Percentiles rank a stretch among this genome's conserved stretches.
Evolutionary conservation across 2,797 vertebrate genomes (phyloP).

Genomic region (Myiothlypis chrysogaster): DNA sequence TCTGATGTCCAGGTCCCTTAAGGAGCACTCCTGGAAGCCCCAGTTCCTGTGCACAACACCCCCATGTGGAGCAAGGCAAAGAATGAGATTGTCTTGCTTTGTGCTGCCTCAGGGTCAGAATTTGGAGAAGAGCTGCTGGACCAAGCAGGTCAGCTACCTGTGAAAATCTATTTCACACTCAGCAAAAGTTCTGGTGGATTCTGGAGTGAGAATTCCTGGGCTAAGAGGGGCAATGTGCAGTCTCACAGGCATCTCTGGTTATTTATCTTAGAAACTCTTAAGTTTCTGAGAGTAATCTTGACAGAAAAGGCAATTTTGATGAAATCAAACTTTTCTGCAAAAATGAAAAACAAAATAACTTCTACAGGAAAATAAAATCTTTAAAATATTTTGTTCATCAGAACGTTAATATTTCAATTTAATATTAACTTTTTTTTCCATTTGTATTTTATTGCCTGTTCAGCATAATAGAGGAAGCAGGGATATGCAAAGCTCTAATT

Average conservation of each 20-base stretch:
- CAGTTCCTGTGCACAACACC: accelerated
- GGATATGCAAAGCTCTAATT: conserved; percentile 57
- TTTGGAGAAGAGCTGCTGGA: neutral
- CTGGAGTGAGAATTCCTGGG: neutral
- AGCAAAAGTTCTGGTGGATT: neutral
- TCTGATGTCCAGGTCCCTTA: neutral
- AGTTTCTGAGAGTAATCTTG: neutral
- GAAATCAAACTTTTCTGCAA: neutral
- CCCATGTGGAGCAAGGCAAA: neutral
- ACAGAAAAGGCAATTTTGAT: neutral
- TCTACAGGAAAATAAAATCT: neutral
- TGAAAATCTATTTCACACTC: neutral
- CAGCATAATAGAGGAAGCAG: neutral
- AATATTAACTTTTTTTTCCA: neutral
- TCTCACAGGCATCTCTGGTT: neutral
- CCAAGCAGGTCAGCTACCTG: neutral
- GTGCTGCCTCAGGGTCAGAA: neutral
- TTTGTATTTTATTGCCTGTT: conserved; percentile 27
- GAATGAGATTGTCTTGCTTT: neutral
- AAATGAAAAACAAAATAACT: neutral
- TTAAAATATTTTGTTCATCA: neutral
- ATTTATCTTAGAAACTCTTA: neutral
- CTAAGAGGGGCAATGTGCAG: neutral
- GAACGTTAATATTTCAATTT: neutral
- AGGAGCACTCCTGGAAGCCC: neutral